Conservation (phyloP, 2,888 invertebrate species). For the Maniola hyperantus region DNA sequence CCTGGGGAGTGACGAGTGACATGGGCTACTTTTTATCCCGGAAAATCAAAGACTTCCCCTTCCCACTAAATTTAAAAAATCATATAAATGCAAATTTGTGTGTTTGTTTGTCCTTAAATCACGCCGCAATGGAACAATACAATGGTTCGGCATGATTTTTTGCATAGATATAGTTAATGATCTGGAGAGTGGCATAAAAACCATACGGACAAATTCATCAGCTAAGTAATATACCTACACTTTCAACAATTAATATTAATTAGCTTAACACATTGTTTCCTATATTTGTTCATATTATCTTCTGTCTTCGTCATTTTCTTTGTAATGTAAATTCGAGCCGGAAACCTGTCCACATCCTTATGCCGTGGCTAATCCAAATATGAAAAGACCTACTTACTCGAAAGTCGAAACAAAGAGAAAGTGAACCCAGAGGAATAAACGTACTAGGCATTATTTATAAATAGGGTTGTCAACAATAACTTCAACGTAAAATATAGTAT, state of each 20-base stretch:
- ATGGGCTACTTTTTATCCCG: too few species aligned
- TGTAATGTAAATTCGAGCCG: slow-evolving; percentile 29
- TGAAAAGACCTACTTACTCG: slow-evolving; percentile 41
- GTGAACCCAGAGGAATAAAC: slow-evolving; percentile 45
- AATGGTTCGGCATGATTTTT: too few species aligned
- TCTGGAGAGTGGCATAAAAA: too few species aligned
- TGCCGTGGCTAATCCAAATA: slow-evolving; percentile 37
- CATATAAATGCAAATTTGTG: too few species aligned
- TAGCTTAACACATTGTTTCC: not conserved
- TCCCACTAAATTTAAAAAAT: too few species aligned
- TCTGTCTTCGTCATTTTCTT: not conserved
- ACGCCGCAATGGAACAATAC: too few species aligned
- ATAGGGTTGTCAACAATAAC: slow-evolving; percentile 9
- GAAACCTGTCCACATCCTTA: slow-evolving; percentile 33
- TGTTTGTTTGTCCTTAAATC: too few species aligned
- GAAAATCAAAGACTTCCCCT: too few species aligned
- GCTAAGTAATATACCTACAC: too few species aligned
- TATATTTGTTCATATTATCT: not conserved
- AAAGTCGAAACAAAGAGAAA: slow-evolving; percentile 44
- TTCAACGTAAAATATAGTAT: not conserved
- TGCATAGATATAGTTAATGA: too few species aligned
- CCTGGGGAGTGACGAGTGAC: too few species aligned
- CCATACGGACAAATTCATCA: too few species aligned
- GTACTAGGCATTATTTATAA: slow-evolving; percentile 23
- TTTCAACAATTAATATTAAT: not conserved